A percentile compares a stretch with the other conserved stretches of the same genome.
These are phyloP conservation scores for Ahaetulla prasina DNA, from an alignment of 2,113 vertebrate genomes.

Conservation along the genomic window DNA sequence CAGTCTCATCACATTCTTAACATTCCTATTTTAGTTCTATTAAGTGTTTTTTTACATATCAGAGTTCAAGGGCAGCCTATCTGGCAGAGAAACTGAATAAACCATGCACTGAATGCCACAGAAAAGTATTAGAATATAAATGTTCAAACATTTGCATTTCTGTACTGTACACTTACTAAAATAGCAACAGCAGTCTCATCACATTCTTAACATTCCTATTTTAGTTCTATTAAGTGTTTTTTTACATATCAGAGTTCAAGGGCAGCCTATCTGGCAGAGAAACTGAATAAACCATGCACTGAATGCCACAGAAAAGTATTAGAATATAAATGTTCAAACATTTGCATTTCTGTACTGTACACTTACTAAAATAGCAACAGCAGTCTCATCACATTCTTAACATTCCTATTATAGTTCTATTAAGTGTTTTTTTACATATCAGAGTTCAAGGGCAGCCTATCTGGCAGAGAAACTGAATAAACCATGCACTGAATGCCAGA, in stretches of 20 bases:
- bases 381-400: not conserved
- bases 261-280: slow-evolving; percentile 27
- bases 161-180: not conserved
- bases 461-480: slow-evolving; percentile 29
- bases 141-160: not conserved
- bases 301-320: not conserved
- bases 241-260: not conserved
- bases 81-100: slow-evolving; percentile 29
- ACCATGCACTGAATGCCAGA: not conserved
- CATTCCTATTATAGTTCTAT: not conserved
- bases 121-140: slow-evolving; percentile 6
- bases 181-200: not conserved
- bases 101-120: not conserved
- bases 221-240: not conserved
- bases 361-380: not conserved
- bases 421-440: not conserved
- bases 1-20: not conserved
- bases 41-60: not conserved
- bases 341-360: not conserved
- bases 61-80: not conserved
- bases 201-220: not conserved
- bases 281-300: slow-evolving; percentile 1
- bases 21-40: not conserved
- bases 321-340: not conserved
- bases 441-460: not conserved